Percentiles rank a stretch among this genome's conserved stretches.
Conservation (phyloP, 1,140 invertebrate species). For the Tyrophagus putrescentiae region DNA sequence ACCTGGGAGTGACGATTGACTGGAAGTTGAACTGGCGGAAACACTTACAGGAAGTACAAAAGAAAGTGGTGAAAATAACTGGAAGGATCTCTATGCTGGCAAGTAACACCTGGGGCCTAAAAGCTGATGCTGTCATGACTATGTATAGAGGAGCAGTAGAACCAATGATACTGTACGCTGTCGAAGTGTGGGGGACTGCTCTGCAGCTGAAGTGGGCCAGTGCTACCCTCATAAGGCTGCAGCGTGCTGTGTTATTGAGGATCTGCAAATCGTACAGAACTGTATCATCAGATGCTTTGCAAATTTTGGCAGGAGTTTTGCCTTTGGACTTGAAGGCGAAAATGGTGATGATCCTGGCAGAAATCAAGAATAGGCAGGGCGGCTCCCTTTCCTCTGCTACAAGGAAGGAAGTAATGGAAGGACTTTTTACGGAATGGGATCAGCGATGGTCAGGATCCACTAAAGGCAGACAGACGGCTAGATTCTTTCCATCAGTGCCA, state of each 20-base stretch:
- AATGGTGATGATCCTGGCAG: background rate
- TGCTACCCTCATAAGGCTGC: background rate
- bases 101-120: background rate
- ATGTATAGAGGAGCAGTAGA: background rate
- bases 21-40: background rate
- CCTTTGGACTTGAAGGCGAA: constrained; percentile 3
- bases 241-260: background rate
- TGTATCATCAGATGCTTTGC: background rate
- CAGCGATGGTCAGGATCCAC: background rate
- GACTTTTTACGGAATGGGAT: background rate
- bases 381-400: background rate
- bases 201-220: background rate
- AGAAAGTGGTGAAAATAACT: background rate
- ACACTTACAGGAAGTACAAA: background rate
- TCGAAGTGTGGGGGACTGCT: background rate
- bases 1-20: constrained; percentile 14
- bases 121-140: background rate
- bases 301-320: background rate
- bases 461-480: background rate
- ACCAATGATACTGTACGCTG: background rate
- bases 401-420: background rate
- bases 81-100: background rate
- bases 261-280: constrained; percentile 1
- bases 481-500: background rate
- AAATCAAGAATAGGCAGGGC: constrained; percentile 8